These are phyloP conservation scores for Chironomus riparius DNA, from an alignment of 2,888 invertebrate species.

Conservation along the genomic window DNA sequence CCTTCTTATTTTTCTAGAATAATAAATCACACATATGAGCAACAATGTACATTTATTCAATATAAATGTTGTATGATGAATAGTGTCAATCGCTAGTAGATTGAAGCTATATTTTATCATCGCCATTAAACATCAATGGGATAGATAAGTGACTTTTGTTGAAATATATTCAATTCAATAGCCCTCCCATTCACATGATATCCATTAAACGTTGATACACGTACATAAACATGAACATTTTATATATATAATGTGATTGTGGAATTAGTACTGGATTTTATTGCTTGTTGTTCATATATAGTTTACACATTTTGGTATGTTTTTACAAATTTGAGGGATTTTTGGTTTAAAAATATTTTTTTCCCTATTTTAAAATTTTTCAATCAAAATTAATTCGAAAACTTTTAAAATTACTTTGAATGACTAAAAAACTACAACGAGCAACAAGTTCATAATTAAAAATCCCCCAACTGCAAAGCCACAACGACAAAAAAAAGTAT, in stretches of 20 bases:
- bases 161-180: neutral
- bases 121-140: constrained; percentile 10
- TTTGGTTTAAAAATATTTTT: too few relatives aligned
- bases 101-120: constrained; percentile 12
- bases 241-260: neutral
- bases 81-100: constrained; percentile 17
- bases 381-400: too few relatives aligned
- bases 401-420: too few relatives aligned
- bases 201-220: neutral
- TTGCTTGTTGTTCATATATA: too few relatives aligned
- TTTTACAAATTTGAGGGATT: too few relatives aligned
- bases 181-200: neutral
- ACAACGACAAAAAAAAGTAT: too few relatives aligned
- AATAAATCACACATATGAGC: constrained; percentile 14
- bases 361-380: too few relatives aligned
- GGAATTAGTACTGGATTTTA: too few relatives aligned
- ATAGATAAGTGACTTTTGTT: constrained; percentile 10
- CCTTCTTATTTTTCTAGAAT: neutral
- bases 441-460: too few relatives aligned
- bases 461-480: too few relatives aligned
- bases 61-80: neutral
- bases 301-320: too few relatives aligned
- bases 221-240: neutral
- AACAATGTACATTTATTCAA: neutral
- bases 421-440: too few relatives aligned